These are phyloP conservation scores for Harpagifer antarcticus DNA, from an alignment of 2,797 vertebrate genomes.

Conservation along the genomic window DNA sequence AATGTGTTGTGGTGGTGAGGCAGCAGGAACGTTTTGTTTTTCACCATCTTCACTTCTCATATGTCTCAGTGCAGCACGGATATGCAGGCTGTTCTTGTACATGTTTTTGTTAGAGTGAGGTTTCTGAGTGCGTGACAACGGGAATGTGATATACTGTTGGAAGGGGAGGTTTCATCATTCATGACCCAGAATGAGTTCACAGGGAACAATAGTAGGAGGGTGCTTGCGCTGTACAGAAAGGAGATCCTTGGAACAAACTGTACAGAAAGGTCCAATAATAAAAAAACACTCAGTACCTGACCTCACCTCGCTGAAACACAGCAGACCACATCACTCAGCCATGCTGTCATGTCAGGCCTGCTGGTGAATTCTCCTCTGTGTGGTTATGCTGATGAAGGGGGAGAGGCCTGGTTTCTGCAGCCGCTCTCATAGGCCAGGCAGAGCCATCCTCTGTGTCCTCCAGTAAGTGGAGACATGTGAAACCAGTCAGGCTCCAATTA, in stretches of 20 bases:
- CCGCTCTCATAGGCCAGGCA: constrained; percentile 52
- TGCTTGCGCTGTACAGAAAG: constrained; percentile 24
- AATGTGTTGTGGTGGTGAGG: constrained; percentile 43
- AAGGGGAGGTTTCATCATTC: constrained; percentile 12
- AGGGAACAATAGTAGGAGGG: constrained; percentile 48
- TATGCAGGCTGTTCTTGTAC: neutral
- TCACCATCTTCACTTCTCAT: constrained; percentile 43
- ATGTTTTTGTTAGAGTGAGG: constrained; percentile 1
- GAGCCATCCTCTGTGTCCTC: constrained; percentile 70
- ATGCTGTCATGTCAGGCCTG: constrained; percentile 47
- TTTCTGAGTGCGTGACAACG: constrained; percentile 14
- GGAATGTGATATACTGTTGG: constrained; percentile 37
- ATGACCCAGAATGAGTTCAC: constrained; percentile 13
- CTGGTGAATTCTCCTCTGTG: constrained; percentile 48
- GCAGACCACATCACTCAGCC: constrained; percentile 39
- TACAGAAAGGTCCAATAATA: constrained; percentile 12
- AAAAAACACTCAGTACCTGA: constrained; percentile 25
- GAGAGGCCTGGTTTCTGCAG: constrained; percentile 44
- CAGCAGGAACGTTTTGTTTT: constrained; percentile 61
- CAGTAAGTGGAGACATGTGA: constrained; percentile 83
- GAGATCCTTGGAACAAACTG: constrained; percentile 43
- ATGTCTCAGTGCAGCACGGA: constrained; percentile 32
- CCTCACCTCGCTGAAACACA: constrained; percentile 30
- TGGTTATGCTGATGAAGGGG: constrained; percentile 62
- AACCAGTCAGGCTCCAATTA: constrained; percentile 80